phyloP scores from a whole-genome alignment of 2,797 vertebrate species.

The Dallia pectoralis region DNA sequence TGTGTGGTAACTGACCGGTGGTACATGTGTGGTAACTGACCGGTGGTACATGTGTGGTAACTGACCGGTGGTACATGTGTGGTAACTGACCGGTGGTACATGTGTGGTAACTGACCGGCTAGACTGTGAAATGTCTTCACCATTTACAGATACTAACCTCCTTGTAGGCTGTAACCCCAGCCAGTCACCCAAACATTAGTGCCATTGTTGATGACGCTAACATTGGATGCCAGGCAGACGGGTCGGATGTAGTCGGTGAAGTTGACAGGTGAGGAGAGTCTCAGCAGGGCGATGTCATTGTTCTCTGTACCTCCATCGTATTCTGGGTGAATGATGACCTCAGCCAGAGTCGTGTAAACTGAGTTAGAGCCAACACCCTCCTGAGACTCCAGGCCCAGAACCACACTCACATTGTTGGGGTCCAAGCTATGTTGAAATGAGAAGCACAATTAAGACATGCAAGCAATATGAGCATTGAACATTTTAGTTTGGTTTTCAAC shows the following conservation, averaged over 20 bases:
- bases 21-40: too few relatives aligned
- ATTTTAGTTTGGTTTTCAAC: too few relatives aligned
- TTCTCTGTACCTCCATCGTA: slow-evolving; percentile 26
- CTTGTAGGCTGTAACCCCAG: slow-evolving; percentile 51
- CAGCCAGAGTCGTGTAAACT: slow-evolving; percentile 26
- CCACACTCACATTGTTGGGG: slow-evolving; percentile 20
- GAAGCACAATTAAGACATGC: background rate
- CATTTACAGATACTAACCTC: slow-evolving; percentile 40
- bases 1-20: too few relatives aligned
- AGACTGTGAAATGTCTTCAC: background rate
- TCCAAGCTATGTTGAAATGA: slow-evolving; percentile 2
- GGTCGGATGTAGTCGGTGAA: slow-evolving; percentile 74
- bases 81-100: too few relatives aligned
- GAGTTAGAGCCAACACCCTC: slow-evolving; percentile 37
- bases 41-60: too few relatives aligned
- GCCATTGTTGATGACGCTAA: slow-evolving; percentile 57
- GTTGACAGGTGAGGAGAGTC: slow-evolving; percentile 52
- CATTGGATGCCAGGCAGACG: slow-evolving; percentile 72
- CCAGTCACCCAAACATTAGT: slow-evolving; percentile 65
- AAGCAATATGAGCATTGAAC: too few relatives aligned
- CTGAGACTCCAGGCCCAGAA: slow-evolving; percentile 46
- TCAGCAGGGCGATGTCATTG: slow-evolving; percentile 66
- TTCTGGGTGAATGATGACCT: slow-evolving; percentile 48
- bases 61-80: too few relatives aligned
- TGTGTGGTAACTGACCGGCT: background rate